phyloP scores from a whole-genome alignment of 2,797 vertebrate genomes.

The Nothura maculosa region DNA sequence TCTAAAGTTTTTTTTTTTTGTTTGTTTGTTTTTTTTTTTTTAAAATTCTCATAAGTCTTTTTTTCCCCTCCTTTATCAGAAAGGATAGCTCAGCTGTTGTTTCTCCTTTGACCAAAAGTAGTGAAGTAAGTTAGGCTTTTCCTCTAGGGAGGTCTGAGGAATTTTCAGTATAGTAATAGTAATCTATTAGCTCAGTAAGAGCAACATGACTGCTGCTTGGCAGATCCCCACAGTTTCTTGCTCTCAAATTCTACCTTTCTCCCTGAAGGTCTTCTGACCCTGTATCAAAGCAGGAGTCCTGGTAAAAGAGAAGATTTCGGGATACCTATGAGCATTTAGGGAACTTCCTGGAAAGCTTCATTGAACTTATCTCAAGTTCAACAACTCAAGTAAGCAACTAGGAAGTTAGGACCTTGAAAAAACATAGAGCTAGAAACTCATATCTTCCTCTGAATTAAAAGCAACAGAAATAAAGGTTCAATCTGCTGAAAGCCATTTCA shows the following conservation, averaged over 20 bases:
- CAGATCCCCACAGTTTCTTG: not conserved
- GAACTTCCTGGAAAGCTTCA: not conserved
- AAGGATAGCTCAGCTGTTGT: not conserved
- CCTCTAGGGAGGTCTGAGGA: not conserved
- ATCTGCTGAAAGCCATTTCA: not conserved
- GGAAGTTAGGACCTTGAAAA: not conserved
- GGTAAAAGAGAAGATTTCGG: not conserved
- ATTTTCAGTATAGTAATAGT: not conserved
- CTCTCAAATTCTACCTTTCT: too few relatives aligned
- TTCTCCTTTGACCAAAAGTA: not conserved
- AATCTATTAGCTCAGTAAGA: not conserved
- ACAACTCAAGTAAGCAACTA: not conserved
- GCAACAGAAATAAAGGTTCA: not conserved
- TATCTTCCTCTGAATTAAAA: not conserved
- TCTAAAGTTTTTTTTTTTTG: too few relatives aligned
- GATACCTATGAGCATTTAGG: not conserved
- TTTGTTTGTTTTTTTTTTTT: too few relatives aligned
- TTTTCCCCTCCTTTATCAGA: not conserved
- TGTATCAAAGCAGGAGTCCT: not conserved
- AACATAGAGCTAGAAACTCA: not conserved
- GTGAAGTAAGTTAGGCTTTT: not conserved
- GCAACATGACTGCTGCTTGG: not conserved
- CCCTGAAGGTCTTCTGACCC: not conserved
- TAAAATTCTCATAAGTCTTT: too few relatives aligned
- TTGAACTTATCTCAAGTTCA: not conserved